These are phyloP conservation scores for Rallus crepitans DNA, from an alignment of 2,797 vertebrate species.

Conservation along the genomic window DNA sequence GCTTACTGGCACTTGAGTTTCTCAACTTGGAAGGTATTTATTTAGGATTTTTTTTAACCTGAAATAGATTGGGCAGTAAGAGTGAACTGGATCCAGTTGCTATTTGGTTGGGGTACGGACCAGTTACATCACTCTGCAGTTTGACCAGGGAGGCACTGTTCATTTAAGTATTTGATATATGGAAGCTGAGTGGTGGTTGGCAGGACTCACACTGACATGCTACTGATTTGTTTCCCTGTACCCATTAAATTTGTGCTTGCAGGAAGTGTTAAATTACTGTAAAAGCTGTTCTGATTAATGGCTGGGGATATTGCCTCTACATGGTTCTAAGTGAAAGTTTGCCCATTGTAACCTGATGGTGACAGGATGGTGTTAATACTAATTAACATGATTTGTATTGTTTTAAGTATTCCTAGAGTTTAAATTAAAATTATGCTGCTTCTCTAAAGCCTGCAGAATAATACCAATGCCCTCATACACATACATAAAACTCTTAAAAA, in stretches of 20 bases:
- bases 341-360: neutral
- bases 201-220: neutral
- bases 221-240: neutral
- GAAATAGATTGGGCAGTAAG: neutral
- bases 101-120: neutral
- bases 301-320: neutral
- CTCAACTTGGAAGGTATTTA: neutral
- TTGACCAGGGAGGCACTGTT: neutral
- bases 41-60: neutral
- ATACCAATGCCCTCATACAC: neutral
- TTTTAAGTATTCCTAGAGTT: neutral
- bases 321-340: neutral
- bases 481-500: neutral
- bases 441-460: neutral
- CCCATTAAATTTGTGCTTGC: neutral
- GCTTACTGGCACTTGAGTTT: neutral
- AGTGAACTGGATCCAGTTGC: neutral
- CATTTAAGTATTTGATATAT: neutral
- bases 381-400: neutral
- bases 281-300: neutral
- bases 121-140: neutral
- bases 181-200: neutral
- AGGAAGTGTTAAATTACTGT: neutral
- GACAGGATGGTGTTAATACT: neutral
- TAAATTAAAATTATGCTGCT: neutral